A percentile compares a stretch with the other conserved stretches of the same genome.
Conservation (phyloP, 2,797 vertebrate species). For the Mionectes olivaceus region DNA sequence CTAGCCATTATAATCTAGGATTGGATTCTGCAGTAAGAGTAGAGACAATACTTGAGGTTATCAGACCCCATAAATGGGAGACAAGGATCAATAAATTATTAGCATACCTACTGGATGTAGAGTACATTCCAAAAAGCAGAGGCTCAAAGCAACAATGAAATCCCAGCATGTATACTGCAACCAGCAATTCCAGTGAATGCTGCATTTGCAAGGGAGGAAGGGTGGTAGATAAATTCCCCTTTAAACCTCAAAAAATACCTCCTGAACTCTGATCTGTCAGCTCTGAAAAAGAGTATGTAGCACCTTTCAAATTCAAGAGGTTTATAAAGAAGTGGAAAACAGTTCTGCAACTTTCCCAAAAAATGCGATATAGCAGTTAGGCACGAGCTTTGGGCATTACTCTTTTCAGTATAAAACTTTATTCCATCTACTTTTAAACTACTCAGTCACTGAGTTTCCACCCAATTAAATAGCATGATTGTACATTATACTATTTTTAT, state of each 20-base stretch:
- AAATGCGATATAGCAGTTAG: background rate
- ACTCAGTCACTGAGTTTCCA: background rate
- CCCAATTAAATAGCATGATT: background rate
- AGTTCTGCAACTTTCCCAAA: background rate
- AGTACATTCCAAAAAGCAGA: background rate
- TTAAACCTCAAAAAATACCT: background rate
- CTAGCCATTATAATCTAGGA: background rate
- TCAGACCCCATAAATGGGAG: background rate
- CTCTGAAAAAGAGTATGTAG: background rate
- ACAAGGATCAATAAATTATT: background rate
- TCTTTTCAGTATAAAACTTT: background rate
- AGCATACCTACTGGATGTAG: background rate
- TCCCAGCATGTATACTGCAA: background rate
- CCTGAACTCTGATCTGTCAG: background rate
- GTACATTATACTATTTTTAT: background rate
- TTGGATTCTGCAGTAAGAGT: background rate
- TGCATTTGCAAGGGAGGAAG: background rate
- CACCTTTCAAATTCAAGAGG: conserved; percentile 45
- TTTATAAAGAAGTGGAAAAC: background rate
- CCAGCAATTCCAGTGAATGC: background rate
- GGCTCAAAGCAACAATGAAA: background rate
- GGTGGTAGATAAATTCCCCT: background rate
- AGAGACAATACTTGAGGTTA: background rate
- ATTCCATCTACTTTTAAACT: background rate
- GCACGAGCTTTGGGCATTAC: background rate